Evolutionary conservation across 2,888 invertebrate genomes (phyloP), one percentile per base, ranked within the genome.

Genomic region (Lasiommata megera): DNA sequence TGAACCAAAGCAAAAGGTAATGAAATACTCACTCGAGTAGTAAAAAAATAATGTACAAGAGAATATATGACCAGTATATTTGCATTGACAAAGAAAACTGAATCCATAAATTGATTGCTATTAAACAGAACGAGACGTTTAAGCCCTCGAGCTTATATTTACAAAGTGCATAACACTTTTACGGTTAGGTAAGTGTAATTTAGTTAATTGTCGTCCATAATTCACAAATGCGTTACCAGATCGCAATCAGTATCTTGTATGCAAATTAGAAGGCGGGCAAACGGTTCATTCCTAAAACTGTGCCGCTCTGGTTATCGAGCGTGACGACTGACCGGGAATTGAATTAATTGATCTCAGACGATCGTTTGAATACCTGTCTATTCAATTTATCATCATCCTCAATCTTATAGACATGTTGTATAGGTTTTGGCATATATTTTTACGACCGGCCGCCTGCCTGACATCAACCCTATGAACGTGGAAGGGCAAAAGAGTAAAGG

Each of bases 221-320:
- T 14, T 31, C 46, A 31, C 46, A 29, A 46, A 46, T 29, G 16
- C 46, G 46, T 46, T 31, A 46, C 17, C 36, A 17, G 56, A 48
- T 58, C 54, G 44, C 17, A 37, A 48, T 40, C 54, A 40, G 60
- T 56, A 61, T 66, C 73, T 76, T 79, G 78, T 85, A 88, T 85
- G 85, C 79, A 84, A 85, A 88, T 85, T 80, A 67, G 65, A 63
- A 57, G 67, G 68, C 69, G 56, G 71, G 69, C 73, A 77, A 84
- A 84, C 84, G 78, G 82, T 79, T 79, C 76, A 75, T 72, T 62
- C 74, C 67, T 73, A 71, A 77, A 84, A 80, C 74, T 72, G 80
- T 80, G 77, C 74, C 80, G 79, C 77, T 77, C 82, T 80, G 81
- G 71, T 84, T 83, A 85, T 80, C 76, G 72, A 74, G 80, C 85